Percentiles rank a stretch among this genome's conserved stretches.
Conservation (phyloP, 2,888 invertebrate species). For the Euzetes globulus region DNA sequence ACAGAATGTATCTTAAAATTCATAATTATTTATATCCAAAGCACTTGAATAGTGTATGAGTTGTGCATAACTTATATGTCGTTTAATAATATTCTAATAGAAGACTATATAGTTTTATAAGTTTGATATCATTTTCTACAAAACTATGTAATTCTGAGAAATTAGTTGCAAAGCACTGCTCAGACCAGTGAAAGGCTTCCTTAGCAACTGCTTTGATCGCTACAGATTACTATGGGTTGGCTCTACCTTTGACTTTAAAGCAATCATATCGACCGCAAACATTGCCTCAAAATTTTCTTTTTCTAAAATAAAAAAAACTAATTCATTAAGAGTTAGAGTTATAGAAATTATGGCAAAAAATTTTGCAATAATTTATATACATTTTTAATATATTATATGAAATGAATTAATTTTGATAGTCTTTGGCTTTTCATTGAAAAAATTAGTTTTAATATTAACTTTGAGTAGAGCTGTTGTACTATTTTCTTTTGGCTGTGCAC, state of each 20-base stretch:
- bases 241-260: conserved; percentile 8
- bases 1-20: conserved; percentile 29
- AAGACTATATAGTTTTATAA: conserved; percentile 1
- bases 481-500: conserved; percentile 15
- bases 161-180: conserved; percentile 6
- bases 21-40: background rate
- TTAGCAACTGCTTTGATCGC: conserved; percentile 9
- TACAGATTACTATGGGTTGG: background rate
- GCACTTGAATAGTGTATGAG: too few species aligned
- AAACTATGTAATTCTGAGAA: conserved; percentile 22
- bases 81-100: background rate
- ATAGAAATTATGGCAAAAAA: background rate
- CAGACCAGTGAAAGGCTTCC: conserved; percentile 1
- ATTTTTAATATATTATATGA: conserved; percentile 1
- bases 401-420: conserved; percentile 26
- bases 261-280: conserved; percentile 26
- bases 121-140: conserved; percentile 14
- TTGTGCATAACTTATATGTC: background rate
- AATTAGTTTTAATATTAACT: conserved; percentile 29
- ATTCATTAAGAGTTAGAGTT: conserved; percentile 18
- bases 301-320: conserved; percentile 18
- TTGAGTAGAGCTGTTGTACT: background rate
- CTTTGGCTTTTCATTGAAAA: conserved; percentile 18
- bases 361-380: conserved; percentile 9
- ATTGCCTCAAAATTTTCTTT: conserved; percentile 12